Evolutionary conservation across 1,140 invertebrate genomes (phyloP), one percentile per base, ranked within the genome.

Genomic region (Idris sp.): DNA sequence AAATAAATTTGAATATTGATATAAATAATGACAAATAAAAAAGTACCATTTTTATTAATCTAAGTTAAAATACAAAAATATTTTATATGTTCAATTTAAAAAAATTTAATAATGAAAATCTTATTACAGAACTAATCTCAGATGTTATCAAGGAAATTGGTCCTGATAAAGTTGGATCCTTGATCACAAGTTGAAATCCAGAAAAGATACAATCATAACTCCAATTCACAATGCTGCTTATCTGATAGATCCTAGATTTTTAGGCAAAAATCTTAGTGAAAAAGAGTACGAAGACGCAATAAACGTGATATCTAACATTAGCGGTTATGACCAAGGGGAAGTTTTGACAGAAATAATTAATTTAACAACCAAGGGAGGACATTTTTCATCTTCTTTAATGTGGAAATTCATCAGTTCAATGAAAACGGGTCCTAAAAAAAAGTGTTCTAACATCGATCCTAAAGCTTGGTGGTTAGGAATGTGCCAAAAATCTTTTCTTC

Each of bases 61-160:
- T n/a, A n/a, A n/a, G n/a, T n/a, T n/a, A n/a, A n/a, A n/a, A n/a
- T 4, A 22, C 2, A 4, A 6, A 22, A n/a, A n/a, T n/a, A 22
- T 22, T 22, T 22, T 22, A 22, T 22, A 4, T 4, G 19, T 6
- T 4, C 3, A 22, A 22, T 6, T 22, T 4, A 22, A 22, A 22
- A 4, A 2, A 22, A 22, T 6, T 22, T 22, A 22, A 22, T n/a
- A 33, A 10, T 33, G 11, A 4, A 1, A 22, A 46, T 1, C 19
- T 46, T 46, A 46, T 46, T 1, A 30, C 2, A 10, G 41, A 61
- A 61, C 41, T 16, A 59, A 59, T 46, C 10, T 59, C 40, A 2
- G 30, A 59, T 3, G 31, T 46, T 46, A 46, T 46, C n/a, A 0
- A 30, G 15, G 40, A 59, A 59, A 28, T 59, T 61, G 28, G 56